Conservation (phyloP, 2,888 invertebrate genomes). For the Zele albiditarsus region DNA sequence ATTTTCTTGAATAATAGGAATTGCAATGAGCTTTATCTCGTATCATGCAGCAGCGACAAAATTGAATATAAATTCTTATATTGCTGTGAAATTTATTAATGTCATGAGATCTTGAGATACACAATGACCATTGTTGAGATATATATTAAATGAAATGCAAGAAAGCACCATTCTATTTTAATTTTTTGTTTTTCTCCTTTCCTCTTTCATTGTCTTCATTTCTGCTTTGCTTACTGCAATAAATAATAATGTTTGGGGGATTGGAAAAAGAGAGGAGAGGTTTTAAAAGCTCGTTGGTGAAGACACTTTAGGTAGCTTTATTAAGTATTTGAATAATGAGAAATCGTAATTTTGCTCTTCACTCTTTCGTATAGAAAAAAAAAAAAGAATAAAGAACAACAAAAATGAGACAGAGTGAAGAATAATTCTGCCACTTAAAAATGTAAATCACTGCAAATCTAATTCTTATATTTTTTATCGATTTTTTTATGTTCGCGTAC, state of each 20-base stretch:
- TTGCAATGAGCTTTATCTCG: not conserved
- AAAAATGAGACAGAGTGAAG: not conserved
- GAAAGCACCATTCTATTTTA: too few relatives aligned
- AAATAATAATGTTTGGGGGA: not conserved
- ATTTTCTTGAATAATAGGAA: not conserved
- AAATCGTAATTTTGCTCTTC: slow-evolving; percentile 48
- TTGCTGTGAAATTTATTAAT: not conserved
- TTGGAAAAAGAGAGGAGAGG: not conserved
- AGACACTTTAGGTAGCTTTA: slow-evolving; percentile 33
- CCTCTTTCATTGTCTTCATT: slow-evolving; percentile 2
- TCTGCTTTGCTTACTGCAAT: not conserved
- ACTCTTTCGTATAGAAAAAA: too few relatives aligned
- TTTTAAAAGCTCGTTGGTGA: slow-evolving; percentile 7
- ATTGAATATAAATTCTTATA: slow-evolving; percentile 1
- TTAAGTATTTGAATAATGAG: slow-evolving; percentile 46
- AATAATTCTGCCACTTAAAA: slow-evolving; percentile 6
- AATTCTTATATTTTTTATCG: not conserved
- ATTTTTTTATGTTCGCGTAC: not conserved
- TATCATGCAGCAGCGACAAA: not conserved
- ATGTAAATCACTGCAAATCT: slow-evolving; percentile 20
- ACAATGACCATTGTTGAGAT: slow-evolving; percentile 9
- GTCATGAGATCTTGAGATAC: not conserved
- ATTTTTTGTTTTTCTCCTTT: too few relatives aligned
- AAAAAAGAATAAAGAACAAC: not conserved
- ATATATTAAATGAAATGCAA: not conserved